These are phyloP conservation scores for Intellagama lesueurii DNA, from an alignment of 2,797 vertebrate genomes.

Conservation along the genomic window DNA sequence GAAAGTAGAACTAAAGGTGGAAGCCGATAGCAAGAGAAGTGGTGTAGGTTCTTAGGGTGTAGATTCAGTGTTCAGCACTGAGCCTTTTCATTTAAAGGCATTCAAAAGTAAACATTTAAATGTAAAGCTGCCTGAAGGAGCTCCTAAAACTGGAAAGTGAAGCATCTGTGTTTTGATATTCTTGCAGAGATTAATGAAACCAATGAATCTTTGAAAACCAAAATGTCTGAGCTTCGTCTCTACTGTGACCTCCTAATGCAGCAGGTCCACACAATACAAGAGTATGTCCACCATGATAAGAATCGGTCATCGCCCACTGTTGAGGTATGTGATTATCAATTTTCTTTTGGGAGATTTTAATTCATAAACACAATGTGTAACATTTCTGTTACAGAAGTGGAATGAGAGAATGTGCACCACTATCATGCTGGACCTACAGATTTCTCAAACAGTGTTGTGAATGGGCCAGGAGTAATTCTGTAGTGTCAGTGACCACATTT, in stretches of 20 bases:
- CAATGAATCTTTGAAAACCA: constrained; percentile 94
- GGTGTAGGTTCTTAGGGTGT: not conserved
- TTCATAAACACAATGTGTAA: not conserved
- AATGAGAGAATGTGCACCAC: not conserved
- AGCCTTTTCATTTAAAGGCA: not conserved
- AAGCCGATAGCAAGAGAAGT: not conserved
- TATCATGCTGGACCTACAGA: not conserved
- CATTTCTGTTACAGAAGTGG: not conserved
- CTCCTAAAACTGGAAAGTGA: not conserved
- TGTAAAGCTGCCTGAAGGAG: not conserved
- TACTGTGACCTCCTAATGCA: constrained; percentile 98
- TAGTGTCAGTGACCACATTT: no score
- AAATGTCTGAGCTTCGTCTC: constrained; percentile 98
- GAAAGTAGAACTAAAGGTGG: not conserved
- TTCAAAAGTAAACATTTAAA: not conserved
- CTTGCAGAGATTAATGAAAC: constrained; percentile 89
- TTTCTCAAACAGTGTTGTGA: not conserved
- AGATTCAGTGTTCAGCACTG: no score
- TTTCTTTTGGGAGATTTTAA: not conserved
- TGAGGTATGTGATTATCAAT: constrained; percentile 81
- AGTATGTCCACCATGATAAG: constrained; percentile 85
- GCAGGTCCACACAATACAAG: constrained; percentile 96
- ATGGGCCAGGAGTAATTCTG: fast-evolving
- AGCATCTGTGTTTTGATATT: constrained; percentile 33
- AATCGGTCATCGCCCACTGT: constrained; percentile 79